Base-by-base conservation (phyloP, 1,140 invertebrate genomes). In the Tribolium castaneum region DNA sequence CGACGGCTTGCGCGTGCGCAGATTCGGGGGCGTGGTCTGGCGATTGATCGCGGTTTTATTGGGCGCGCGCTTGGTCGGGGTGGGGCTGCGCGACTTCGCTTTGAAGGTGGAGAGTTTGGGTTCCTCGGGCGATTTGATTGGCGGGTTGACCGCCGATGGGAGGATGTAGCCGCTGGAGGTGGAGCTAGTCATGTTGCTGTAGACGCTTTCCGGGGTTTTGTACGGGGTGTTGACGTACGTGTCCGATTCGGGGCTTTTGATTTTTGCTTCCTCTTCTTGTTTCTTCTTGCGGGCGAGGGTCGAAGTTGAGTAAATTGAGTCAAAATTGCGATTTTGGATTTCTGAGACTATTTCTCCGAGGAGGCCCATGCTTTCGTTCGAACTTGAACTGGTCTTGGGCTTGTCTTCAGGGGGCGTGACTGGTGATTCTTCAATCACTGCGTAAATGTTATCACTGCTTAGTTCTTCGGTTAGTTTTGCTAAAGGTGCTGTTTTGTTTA, bases 331-430 rank as follows among this genome's bases (percentile, higher is more conserved):
- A 78, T 93, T 94, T 80, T 95, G 93, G 66, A 97, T 95, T 86
- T 96, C 95, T 7, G 92, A 93, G 0, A 96, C 95, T 62, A 96
- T 96, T 86, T 96, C 95, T 3, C 93, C 93, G 0, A 96, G 84
- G 6, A 96, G 85, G 0, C 94, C 93, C 86, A 92, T 90, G 70
- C 90, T 91, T 49, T 92, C 91, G 6, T 87, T 86, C 81, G 88
- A 90, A 12, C 88, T 87, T 1, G 88, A 88, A 80, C 71, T 80
- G 19, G 75, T 87, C 88, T 62, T 77, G 0, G 1, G 83, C 81
- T 49, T 87, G 78, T 80, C 90, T 82, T 86, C 0, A 12, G 85
- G 81, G 0, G 87, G 82, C 3, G 85, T 78, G 6, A 84, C 87
- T 0, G 89, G 90, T 80, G 89, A 89, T 84, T 96, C 95, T 83